phyloP scores from a whole-genome alignment of 2,888 invertebrate species.

The Crepidodera aurea region DNA sequence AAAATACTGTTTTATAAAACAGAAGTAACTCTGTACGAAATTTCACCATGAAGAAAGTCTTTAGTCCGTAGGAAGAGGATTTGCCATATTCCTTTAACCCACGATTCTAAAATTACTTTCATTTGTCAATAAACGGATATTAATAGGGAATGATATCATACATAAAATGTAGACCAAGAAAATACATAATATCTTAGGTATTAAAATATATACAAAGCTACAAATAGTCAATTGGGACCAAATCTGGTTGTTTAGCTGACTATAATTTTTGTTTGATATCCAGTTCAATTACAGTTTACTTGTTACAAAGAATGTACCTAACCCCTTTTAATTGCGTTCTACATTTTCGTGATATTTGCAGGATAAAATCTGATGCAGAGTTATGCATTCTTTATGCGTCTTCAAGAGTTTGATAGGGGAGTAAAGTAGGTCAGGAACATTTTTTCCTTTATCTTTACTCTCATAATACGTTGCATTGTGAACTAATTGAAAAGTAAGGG shows the following conservation, averaged over 20 bases:
- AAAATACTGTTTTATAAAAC: background rate
- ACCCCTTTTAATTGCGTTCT: slow-evolving; percentile 1
- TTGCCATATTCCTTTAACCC: slow-evolving; percentile 41
- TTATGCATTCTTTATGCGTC: slow-evolving; percentile 35
- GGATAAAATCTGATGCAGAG: background rate
- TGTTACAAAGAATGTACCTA: background rate
- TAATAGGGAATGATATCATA: background rate
- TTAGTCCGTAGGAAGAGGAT: slow-evolving; percentile 42
- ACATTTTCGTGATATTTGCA: background rate
- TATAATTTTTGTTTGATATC: too few relatives aligned
- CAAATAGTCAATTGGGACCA: too few relatives aligned
- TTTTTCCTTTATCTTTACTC: slow-evolving; percentile 14
- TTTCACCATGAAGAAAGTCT: slow-evolving; percentile 47
- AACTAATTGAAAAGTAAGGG: too few relatives aligned
- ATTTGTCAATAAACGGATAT: slow-evolving; percentile 25
- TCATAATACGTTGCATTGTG: background rate
- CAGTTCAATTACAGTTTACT: background rate
- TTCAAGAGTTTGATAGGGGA: slow-evolving; percentile 36
- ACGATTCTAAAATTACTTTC: slow-evolving; percentile 34
- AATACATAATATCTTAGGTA: too few relatives aligned
- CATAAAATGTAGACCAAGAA: background rate
- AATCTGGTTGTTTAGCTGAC: too few relatives aligned
- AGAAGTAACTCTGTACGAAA: slow-evolving; percentile 28
- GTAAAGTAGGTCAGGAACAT: slow-evolving; percentile 42
- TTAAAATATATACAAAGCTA: too few relatives aligned